A percentile compares a stretch with the other conserved stretches of the same genome.
Conservation (phyloP, 2,797 vertebrate species). For the Champsocephalus esox region DNA sequence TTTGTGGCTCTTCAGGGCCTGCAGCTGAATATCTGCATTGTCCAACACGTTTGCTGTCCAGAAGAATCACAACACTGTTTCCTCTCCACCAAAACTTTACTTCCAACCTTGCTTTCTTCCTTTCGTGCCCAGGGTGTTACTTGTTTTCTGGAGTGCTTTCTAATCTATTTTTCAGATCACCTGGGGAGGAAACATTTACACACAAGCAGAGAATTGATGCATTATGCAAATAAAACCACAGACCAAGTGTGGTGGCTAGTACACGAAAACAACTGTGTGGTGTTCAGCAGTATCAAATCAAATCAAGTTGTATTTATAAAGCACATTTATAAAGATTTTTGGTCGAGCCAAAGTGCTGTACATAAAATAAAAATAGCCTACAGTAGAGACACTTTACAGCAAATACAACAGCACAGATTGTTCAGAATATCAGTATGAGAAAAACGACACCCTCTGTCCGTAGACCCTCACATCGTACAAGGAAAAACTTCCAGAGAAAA, state of each 20-base stretch:
- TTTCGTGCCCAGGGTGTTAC: slow-evolving; percentile 15
- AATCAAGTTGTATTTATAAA: too few relatives aligned
- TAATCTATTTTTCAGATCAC: slow-evolving; percentile 40
- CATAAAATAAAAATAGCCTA: too few relatives aligned
- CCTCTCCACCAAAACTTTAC: slow-evolving; percentile 28
- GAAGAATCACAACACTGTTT: slow-evolving; percentile 39
- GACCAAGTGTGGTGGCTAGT: background rate
- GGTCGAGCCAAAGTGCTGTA: too few relatives aligned
- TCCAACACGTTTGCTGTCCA: slow-evolving; percentile 33
- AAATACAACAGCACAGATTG: too few relatives aligned
- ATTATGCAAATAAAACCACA: slow-evolving; percentile 33
- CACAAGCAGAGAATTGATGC: slow-evolving; percentile 19
- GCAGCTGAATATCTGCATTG: slow-evolving; percentile 29
- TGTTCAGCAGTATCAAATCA: slow-evolving; percentile 18
- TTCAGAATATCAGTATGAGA: too few relatives aligned
- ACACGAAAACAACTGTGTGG: slow-evolving; percentile 28
- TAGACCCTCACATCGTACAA: too few relatives aligned
- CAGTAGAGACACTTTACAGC: too few relatives aligned
- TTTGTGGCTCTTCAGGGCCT: slow-evolving; percentile 18
- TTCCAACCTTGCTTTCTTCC: slow-evolving; percentile 20
- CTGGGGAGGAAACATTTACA: slow-evolving; percentile 29
- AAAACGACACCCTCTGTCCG: too few relatives aligned
- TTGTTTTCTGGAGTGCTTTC: slow-evolving; percentile 21
- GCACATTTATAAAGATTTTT: too few relatives aligned
- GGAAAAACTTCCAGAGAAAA: too few relatives aligned